phyloP scores from a whole-genome alignment of 2,888 invertebrate genomes.

The Ashinkailepas kermadecensis region DNA sequence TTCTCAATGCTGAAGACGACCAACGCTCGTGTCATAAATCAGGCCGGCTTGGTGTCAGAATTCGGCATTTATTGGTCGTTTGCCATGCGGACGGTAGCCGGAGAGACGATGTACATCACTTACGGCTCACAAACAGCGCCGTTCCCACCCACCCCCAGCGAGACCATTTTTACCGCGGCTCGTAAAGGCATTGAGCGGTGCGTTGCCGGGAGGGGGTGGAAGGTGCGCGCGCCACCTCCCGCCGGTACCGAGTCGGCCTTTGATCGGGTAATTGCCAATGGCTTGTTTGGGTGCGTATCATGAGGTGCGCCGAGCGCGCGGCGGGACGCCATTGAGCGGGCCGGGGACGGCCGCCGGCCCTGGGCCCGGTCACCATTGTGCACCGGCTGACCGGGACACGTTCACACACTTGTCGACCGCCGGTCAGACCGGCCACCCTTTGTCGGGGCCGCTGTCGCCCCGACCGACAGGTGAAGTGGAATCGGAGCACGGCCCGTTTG shows the following conservation, averaged over 20 bases:
- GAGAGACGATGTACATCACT: neutral
- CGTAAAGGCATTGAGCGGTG: neutral
- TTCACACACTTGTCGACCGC: slow-evolving; percentile 19
- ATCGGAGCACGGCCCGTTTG: neutral
- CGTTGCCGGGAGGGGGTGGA: neutral
- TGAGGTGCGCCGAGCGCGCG: neutral
- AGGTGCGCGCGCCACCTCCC: neutral
- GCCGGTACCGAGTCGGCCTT: neutral
- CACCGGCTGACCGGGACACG: neutral
- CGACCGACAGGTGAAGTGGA: slow-evolving; percentile 1
- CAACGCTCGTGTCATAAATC: neutral
- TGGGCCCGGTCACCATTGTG: neutral
- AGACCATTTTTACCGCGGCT: neutral
- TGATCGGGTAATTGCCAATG: slow-evolving; percentile 4
- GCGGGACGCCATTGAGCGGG: neutral
- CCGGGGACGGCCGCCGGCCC: neutral
- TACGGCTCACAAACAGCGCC: neutral
- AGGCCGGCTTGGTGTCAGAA: neutral
- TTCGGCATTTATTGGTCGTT: slow-evolving; percentile 9
- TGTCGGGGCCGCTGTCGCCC: neutral
- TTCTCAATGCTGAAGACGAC: neutral
- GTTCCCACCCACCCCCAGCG: slow-evolving; percentile 7
- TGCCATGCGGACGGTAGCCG: slow-evolving; percentile 4
- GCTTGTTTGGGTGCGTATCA: slow-evolving; percentile 21
- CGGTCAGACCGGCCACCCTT: neutral